Evolutionary conservation across 2,888 invertebrate genomes (phyloP), one percentile per base, ranked within the genome.

Genomic region (Drepanosiphum platanoidis): DNA sequence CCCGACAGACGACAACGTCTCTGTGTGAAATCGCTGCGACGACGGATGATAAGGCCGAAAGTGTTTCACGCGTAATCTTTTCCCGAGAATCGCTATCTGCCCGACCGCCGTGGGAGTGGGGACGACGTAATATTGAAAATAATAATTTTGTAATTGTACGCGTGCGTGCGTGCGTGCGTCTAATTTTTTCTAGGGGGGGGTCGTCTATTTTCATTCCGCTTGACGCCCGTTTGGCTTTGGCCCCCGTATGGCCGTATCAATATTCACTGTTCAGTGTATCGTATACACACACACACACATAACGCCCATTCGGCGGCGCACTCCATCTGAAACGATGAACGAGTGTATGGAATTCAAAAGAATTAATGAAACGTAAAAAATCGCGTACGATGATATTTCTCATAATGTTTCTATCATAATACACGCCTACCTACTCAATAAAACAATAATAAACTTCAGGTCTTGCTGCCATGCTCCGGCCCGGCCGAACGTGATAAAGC

Each of bases 251-350:
- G 36, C 34, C 27, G 39, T 39, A 71, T 39, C 39, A n/a, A n/a
- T n/a, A n/a, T n/a, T n/a, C n/a, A n/a, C n/a, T n/a, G n/a, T n/a
- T n/a, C n/a, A n/a, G n/a, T n/a, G n/a, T n/a, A n/a, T n/a, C n/a
- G n/a, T n/a, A n/a, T n/a, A n/a, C n/a, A n/a, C n/a, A n/a, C n/a
- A n/a, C n/a, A n/a, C 30, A 39, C 27, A 74, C 8, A 46, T 27
- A 36, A 81, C 80, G 58, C 70, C 80, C 70, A 58, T 80, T 52
- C 68, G 15, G n/a, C n/a, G n/a, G n/a, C n/a, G n/a, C n/a, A n/a
- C n/a, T n/a, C n/a, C n/a, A n/a, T n/a, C n/a, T n/a, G n/a, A n/a
- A n/a, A n/a, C n/a, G n/a, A n/a, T n/a, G n/a, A n/a, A n/a, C n/a
- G n/a, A n/a, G n/a, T n/a, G n/a, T n/a, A n/a, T n/a, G n/a, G 77